Conservation (phyloP, 2,888 invertebrate genomes). For the Ethmia dodecea region DNA sequence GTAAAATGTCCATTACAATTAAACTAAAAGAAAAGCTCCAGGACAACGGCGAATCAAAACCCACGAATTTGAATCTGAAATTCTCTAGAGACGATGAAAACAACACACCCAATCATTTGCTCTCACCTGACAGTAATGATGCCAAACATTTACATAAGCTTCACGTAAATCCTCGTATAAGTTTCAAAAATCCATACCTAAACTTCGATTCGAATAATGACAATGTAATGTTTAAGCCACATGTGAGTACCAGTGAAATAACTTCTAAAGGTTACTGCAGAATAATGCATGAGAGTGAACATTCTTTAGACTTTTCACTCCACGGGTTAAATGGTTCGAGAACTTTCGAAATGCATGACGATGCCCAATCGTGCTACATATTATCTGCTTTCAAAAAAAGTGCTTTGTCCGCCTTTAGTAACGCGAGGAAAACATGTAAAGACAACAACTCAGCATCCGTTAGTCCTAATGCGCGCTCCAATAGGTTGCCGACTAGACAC, state of each 20-base stretch:
- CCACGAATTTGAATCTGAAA: slow-evolving; percentile 31
- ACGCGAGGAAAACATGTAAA: slow-evolving; percentile 27
- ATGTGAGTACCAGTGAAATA: slow-evolving; percentile 36
- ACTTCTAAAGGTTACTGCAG: slow-evolving; percentile 35
- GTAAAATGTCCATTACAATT: slow-evolving; percentile 39
- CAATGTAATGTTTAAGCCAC: slow-evolving; percentile 28
- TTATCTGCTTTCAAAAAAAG: slow-evolving; percentile 39
- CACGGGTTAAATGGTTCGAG: slow-evolving; percentile 26
- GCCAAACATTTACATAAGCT: no score
- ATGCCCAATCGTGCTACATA: slow-evolving; percentile 39
- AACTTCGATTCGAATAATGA: background rate
- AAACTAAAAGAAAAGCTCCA: slow-evolving; percentile 41
- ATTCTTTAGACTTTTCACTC: slow-evolving; percentile 30
- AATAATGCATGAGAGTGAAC: slow-evolving; percentile 27
- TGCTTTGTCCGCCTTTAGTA: slow-evolving; percentile 23
- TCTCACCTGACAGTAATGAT: no score
- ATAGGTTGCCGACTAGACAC: slow-evolving; percentile 15
- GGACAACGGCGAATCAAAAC: slow-evolving; percentile 26
- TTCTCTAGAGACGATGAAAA: slow-evolving; percentile 29
- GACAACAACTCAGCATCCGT: no score
- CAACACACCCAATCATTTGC: no score
- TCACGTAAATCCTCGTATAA: slow-evolving; percentile 8
- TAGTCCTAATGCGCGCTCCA: slow-evolving; percentile 15
- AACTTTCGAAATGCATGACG: slow-evolving; percentile 24
- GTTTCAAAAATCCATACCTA: slow-evolving; percentile 13